These are phyloP conservation scores for Delichon dasypus DNA, from an alignment of 2,797 vertebrate genomes.

Conservation along the genomic window DNA sequence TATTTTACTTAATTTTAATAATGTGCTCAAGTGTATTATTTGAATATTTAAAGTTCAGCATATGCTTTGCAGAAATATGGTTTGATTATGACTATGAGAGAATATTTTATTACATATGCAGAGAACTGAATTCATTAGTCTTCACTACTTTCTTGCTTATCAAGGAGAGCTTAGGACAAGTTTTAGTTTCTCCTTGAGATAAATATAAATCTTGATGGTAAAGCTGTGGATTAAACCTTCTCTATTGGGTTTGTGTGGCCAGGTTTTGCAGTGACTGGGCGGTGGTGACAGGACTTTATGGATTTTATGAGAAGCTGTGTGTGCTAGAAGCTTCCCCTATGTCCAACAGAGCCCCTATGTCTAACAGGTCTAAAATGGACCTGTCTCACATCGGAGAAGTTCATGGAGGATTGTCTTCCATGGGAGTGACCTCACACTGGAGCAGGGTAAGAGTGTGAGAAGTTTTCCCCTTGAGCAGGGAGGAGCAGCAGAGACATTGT, in stretches of 20 bases:
- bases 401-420: background rate
- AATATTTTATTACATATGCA: constrained; percentile 23
- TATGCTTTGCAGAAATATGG: constrained; percentile 22
- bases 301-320: background rate
- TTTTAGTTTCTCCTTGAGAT: background rate
- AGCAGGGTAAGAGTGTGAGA: background rate
- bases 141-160: background rate
- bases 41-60: constrained; percentile 40
- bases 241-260: background rate
- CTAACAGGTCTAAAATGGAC: background rate
- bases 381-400: background rate
- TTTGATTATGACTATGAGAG: background rate
- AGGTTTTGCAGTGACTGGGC: background rate
- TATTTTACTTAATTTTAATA: constrained; percentile 35
- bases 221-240: background rate
- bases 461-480: background rate
- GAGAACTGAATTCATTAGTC: constrained; percentile 36
- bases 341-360: background rate
- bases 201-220: background rate
- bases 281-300: too few relatives aligned
- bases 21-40: constrained; percentile 9
- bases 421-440: background rate
- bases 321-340: background rate
- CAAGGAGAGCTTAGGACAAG: background rate
- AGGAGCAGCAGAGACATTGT: background rate